Conservation (phyloP, 1,140 invertebrate species). For the Penaeus japonicus region DNA sequence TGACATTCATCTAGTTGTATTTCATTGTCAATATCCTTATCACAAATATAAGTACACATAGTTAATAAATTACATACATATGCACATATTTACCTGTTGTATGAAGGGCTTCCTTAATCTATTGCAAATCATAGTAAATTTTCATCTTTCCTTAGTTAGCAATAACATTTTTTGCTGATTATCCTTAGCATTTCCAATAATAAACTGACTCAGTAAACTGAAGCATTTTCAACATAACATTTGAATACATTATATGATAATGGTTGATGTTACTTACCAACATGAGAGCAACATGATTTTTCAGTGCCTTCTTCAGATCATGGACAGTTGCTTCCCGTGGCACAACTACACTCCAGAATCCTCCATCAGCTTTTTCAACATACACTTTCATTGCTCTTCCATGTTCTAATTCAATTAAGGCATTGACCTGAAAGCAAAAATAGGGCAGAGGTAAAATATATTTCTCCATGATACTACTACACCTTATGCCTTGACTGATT, state of each 20-base stretch:
- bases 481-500: too few species aligned
- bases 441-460: not conserved
- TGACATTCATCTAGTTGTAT: too few species aligned
- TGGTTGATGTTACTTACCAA: not conserved
- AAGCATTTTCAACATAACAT: not conserved
- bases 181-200: not conserved
- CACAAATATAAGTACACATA: too few species aligned
- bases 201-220: too few species aligned
- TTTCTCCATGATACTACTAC: too few species aligned
- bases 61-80: too few species aligned
- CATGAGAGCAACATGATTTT: conserved; percentile 33
- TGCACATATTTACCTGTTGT: too few species aligned
- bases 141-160: too few species aligned
- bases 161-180: not conserved
- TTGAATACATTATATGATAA: too few species aligned
- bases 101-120: too few species aligned
- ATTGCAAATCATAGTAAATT: too few species aligned
- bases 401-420: conserved; percentile 32
- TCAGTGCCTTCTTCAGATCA: conserved; percentile 24
- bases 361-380: conserved; percentile 29
- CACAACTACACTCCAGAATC: conserved; percentile 28
- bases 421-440: conserved; percentile 19
- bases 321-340: conserved; percentile 25
- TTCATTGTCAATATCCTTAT: too few species aligned
- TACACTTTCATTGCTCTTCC: conserved; percentile 37